Conservation (phyloP, 2,888 invertebrate genomes). For the Odontocolon sp. region DNA sequence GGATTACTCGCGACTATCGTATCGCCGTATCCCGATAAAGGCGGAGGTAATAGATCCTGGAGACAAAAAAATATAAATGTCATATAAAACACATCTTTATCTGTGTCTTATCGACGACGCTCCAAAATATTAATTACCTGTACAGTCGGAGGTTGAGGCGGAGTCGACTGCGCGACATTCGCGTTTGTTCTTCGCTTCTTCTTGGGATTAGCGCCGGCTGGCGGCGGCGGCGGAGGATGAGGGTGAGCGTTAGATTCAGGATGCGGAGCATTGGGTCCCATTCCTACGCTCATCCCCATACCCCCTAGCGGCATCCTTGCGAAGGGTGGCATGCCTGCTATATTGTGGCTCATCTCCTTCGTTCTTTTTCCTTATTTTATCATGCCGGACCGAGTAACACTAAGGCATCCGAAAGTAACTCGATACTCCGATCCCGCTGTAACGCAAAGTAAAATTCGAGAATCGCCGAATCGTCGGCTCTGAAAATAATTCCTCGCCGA, state of each 20-base stretch:
- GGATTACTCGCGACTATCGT: conserved; percentile 97
- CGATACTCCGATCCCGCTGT: conserved; percentile 63
- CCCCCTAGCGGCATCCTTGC: conserved; percentile 88
- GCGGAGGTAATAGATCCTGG: conserved; percentile 91
- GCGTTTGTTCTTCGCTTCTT: conserved; percentile 91
- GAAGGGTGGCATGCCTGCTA: conserved; percentile 91
- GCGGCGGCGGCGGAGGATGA: conserved; percentile 85
- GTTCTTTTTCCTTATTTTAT: conserved; percentile 76
- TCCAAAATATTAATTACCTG: conserved; percentile 68
- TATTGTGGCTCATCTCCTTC: conserved; percentile 88
- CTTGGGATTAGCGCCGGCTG: conserved; percentile 92
- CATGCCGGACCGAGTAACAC: conserved; percentile 76
- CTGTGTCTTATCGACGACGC: not conserved
- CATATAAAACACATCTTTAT: not conserved
- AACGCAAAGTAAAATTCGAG: conserved; percentile 11
- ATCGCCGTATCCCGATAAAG: conserved; percentile 94
- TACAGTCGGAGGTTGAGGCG: conserved; percentile 86
- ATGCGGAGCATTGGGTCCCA: conserved; percentile 84
- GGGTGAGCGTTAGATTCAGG: conserved; percentile 88
- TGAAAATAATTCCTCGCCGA: too few species aligned
- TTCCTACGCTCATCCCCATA: conserved; percentile 82
- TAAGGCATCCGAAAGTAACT: conserved; percentile 68
- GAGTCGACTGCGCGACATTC: conserved; percentile 87
- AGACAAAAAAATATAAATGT: not conserved
- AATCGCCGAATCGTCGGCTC: too few species aligned